Conservation (phyloP, 1,140 invertebrate species). For the Grapholita molesta region DNA sequence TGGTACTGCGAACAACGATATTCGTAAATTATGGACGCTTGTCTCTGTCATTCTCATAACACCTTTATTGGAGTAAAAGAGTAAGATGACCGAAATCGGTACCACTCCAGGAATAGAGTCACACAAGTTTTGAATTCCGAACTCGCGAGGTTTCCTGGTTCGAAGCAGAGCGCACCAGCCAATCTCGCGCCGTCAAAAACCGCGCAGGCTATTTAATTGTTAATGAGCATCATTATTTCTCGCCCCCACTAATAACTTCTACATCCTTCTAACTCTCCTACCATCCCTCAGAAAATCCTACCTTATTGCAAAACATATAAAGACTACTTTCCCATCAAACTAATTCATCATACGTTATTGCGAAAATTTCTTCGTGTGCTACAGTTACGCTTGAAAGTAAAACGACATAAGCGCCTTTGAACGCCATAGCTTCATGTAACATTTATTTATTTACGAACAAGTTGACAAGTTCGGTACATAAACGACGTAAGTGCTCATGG, state of each 20-base stretch:
- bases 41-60: no score
- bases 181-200: background rate
- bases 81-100: no score
- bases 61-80: no score
- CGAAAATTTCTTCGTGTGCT: background rate
- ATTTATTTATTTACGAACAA: background rate
- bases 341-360: conserved; percentile 12
- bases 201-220: conserved; percentile 25
- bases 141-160: no score
- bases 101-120: no score
- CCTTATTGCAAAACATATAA: background rate
- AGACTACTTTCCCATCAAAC: background rate
- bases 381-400: background rate
- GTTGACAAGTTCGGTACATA: background rate
- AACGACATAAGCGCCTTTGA: background rate
- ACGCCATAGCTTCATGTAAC: background rate
- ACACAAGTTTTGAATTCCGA: no score
- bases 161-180: conserved; percentile 22
- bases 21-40: no score
- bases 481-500: background rate
- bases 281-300: background rate
- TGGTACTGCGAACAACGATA: no score
- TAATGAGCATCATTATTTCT: conserved; percentile 33
- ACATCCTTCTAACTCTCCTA: background rate
- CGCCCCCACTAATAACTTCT: background rate